phyloP scores from a whole-genome alignment of 2,888 invertebrate species.

The Tipula lateralis region DNA sequence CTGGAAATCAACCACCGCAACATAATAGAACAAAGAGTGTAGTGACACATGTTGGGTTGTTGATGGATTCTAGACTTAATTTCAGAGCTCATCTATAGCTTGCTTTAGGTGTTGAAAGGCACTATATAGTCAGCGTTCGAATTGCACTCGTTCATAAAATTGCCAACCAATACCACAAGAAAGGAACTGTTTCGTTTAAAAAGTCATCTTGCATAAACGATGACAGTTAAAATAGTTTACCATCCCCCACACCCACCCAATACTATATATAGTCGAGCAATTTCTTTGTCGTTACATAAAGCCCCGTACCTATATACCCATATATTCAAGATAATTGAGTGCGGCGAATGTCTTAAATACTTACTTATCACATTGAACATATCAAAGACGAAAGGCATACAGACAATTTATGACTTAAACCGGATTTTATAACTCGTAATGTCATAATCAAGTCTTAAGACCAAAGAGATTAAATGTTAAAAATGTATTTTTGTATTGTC shows the following conservation, averaged over 20 bases:
- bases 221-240: background rate
- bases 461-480: background rate
- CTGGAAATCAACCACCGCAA: no score
- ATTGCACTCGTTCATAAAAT: background rate
- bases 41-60: no score
- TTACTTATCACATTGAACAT: background rate
- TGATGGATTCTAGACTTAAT: no score
- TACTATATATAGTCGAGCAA: background rate
- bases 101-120: no score
- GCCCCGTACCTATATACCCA: no score
- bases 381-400: background rate
- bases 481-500: background rate
- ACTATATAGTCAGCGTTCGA: no score
- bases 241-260: background rate
- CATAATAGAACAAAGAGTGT: no score
- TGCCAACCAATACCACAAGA: background rate
- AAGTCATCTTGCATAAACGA: background rate
- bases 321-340: background rate
- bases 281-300: background rate
- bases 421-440: background rate
- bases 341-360: background rate
- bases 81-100: no score
- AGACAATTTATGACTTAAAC: background rate
- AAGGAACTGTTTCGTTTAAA: background rate
- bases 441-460: background rate